Percentiles rank a stretch among this genome's conserved stretches.
phyloP scores from a whole-genome alignment of 2,797 vertebrate species.

The Acipenser oxyrinchus region DNA sequence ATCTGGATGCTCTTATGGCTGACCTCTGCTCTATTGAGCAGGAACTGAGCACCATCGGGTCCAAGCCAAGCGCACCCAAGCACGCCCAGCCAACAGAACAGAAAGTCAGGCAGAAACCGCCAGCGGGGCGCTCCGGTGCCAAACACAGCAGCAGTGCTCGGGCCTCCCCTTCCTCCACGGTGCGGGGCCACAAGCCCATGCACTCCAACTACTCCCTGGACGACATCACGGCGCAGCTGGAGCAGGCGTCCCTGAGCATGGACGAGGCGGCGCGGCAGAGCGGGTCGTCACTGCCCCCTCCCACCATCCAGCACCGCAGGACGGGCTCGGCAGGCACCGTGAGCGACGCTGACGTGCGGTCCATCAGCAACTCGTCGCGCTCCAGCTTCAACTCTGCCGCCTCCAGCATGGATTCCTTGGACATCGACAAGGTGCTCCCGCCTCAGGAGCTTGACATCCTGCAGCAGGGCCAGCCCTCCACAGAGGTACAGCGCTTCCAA shows the following conservation, averaged over 20 bases:
- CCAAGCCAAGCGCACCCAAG: constrained; percentile 60
- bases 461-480: constrained; percentile 58
- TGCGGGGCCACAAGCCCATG: constrained; percentile 61
- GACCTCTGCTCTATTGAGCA: constrained; percentile 96
- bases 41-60: constrained; percentile 80
- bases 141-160: constrained; percentile 76
- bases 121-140: constrained; percentile 64
- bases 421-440: constrained; percentile 73
- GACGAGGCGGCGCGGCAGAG: constrained; percentile 82
- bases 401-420: constrained; percentile 93
- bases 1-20: constrained; percentile 93
- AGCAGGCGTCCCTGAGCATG: constrained; percentile 89
- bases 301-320: constrained; percentile 75
- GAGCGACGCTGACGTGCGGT: constrained; percentile 75
- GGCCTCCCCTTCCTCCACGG: constrained; percentile 70
- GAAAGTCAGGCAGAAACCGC: constrained; percentile 71
- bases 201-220: constrained; percentile 88
- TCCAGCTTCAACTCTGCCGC: constrained; percentile 86
- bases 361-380: constrained; percentile 81
- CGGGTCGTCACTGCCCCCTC: constrained; percentile 52
- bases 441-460: constrained; percentile 67
- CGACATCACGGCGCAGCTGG: constrained; percentile 92
- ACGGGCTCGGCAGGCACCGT: constrained; percentile 88
- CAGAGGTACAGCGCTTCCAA: constrained; percentile 45
- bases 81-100: constrained; percentile 56